Evolutionary conservation across 1,140 invertebrate genomes (phyloP).

Genomic region (Gonioctena quinquepunctata): DNA sequence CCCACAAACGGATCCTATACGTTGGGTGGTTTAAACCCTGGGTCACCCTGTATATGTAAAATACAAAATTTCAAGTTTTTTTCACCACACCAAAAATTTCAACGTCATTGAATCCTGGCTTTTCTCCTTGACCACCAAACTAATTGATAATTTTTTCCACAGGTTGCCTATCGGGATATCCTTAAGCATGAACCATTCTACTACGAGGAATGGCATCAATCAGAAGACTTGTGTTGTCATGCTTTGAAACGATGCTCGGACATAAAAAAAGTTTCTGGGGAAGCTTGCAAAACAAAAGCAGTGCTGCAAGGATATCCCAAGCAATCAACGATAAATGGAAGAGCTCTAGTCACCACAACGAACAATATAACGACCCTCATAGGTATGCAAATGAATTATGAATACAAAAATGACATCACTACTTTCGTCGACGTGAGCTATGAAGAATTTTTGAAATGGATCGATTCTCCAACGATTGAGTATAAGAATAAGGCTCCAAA

Average conservation of each 20-base stretch:
- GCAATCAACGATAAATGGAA: background rate
- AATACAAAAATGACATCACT: background rate
- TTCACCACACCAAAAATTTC: too few relatives aligned
- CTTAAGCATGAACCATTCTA: background rate
- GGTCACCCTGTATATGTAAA: too few relatives aligned
- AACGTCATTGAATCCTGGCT: too few relatives aligned
- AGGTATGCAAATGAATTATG: background rate
- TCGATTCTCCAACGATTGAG: too few relatives aligned
- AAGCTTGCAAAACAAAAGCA: background rate
- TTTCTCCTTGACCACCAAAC: too few relatives aligned
- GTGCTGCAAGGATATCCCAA: background rate
- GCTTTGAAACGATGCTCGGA: background rate
- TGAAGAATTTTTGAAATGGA: background rate
- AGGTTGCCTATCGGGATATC: background rate
- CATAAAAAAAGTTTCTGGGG: background rate
- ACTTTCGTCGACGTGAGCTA: background rate
- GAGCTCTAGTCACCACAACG: background rate
- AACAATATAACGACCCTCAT: background rate
- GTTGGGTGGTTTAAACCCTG: too few relatives aligned
- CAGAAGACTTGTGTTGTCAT: background rate
- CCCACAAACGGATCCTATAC: too few relatives aligned
- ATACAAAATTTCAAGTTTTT: too few relatives aligned
- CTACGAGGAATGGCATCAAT: background rate
- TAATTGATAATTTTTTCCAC: background rate
- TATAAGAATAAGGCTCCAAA: too few relatives aligned